These are phyloP conservation scores for Potorous gilbertii DNA, from an alignment of 2,797 vertebrate genomes.

Conservation along the genomic window DNA sequence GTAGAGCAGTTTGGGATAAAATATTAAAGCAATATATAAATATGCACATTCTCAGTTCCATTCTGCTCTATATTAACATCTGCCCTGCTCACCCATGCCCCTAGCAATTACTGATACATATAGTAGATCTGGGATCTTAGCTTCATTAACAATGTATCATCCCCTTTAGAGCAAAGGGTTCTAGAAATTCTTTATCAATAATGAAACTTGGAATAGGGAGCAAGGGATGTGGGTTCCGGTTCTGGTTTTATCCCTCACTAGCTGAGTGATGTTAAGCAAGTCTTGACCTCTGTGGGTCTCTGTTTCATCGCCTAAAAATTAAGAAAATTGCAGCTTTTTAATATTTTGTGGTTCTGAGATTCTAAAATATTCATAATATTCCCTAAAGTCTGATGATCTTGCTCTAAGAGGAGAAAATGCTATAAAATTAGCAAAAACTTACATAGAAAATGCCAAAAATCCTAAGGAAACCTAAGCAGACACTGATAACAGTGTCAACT, in stretches of 20 bases:
- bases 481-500: constrained; percentile 90
- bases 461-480: constrained; percentile 97
- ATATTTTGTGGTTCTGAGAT: not conserved
- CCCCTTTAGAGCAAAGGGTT: not conserved
- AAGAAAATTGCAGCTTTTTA: not conserved
- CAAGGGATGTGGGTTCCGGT: not conserved
- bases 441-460: constrained; percentile 87
- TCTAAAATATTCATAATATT: not conserved
- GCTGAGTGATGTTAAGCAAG: not conserved
- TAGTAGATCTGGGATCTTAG: not conserved
- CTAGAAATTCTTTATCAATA: not conserved
- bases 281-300: not conserved
- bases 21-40: constrained; percentile 6
- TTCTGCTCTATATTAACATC: not conserved
- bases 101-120: not conserved
- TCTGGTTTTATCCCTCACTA: not conserved
- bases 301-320: not conserved
- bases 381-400: not conserved
- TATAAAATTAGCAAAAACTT: not conserved
- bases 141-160: not conserved
- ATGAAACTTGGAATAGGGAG: not conserved
- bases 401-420: not conserved
- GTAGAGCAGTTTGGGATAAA: not conserved
- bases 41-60: not conserved
- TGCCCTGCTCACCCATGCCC: not conserved